Evolutionary conservation across 92 coral and sea anemone genomes (phyloP), one percentile per base, ranked within the genome.

Genomic region (Nematostella vectensis): DNA sequence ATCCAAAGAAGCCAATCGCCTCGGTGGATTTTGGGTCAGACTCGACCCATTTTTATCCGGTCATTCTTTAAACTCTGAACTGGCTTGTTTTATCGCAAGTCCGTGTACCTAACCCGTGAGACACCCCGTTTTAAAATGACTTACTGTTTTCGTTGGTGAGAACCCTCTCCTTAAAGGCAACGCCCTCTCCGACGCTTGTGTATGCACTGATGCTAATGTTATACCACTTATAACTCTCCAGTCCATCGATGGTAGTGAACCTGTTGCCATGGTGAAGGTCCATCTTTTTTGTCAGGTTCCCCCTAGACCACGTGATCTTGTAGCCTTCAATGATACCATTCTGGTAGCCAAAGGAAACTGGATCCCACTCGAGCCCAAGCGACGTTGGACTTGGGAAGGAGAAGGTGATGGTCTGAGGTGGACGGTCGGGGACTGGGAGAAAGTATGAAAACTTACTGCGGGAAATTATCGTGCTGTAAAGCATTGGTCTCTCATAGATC

Each of bases 111-210:
- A n/a, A n/a, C n/a, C n/a, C n/a, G n/a, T n/a, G n/a, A n/a, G n/a
- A n/a, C n/a, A n/a, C n/a, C n/a, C n/a, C n/a, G n/a, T n/a, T n/a
- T n/a, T n/a, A n/a, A n/a, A n/a, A n/a, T n/a, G n/a, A 19, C 78
- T 45, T 37, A 89, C 97, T 82, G 53, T 80, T 94, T 66, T 89
- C 86, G 33, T 80, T 81, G 0, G 97, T 89, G 60, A 25, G 66
- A 21, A 72, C 12, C 0, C 26, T 22, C 30, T 30, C 52, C 26
- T 13, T 50, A 13, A 30, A 29, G 2, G 25, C 4, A 1, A 68
- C 61, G 13, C 94, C 94, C 37, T 75, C 77, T 22, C 94, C 94
- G 48, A 69, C 70, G n/a, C 71, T 29, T 3, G 87, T 85, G 54
- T 52, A 79, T 8, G 87, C 88, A 44, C 49, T 1, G 11, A 85